A percentile compares a stretch with the other conserved stretches of the same genome.
Evolutionary conservation across 2,797 vertebrate genomes (phyloP).

Genomic region (Girardinus metallicus): DNA sequence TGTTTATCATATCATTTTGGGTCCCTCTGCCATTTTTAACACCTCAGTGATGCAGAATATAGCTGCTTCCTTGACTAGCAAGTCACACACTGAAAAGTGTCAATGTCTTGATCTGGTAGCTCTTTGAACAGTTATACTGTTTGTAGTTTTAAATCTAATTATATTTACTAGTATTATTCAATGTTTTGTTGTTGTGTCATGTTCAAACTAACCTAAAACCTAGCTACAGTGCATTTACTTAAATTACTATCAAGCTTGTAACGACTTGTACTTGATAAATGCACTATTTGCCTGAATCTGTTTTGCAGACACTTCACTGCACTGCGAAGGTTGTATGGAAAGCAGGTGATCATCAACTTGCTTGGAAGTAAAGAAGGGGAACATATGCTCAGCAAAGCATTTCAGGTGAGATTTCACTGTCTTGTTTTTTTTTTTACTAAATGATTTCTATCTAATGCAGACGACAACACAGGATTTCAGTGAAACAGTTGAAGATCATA

Average conservation of each 20-base stretch:
- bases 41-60: background rate
- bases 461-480: background rate
- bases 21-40: background rate
- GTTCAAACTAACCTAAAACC: background rate
- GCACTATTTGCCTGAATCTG: slow-evolving; percentile 10
- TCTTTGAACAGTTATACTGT: background rate
- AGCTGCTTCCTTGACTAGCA: too few relatives aligned
- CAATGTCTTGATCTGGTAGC: background rate
- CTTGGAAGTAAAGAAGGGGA: slow-evolving; percentile 98
- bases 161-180: background rate
- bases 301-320: slow-evolving; percentile 91
- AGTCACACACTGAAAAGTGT: background rate
- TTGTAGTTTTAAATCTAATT: background rate
- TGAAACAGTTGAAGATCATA: background rate
- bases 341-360: slow-evolving; percentile 96
- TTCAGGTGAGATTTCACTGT: slow-evolving; percentile 85
- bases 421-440: background rate
- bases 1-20: background rate
- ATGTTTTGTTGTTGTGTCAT: background rate
- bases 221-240: background rate
- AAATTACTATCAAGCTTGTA: background rate
- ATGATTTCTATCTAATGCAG: slow-evolving; percentile 1
- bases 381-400: slow-evolving; percentile 98
- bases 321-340: slow-evolving; percentile 91
- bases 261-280: background rate